phyloP scores from a whole-genome alignment of 2,888 invertebrate genomes.

The Lithophane leautieri region DNA sequence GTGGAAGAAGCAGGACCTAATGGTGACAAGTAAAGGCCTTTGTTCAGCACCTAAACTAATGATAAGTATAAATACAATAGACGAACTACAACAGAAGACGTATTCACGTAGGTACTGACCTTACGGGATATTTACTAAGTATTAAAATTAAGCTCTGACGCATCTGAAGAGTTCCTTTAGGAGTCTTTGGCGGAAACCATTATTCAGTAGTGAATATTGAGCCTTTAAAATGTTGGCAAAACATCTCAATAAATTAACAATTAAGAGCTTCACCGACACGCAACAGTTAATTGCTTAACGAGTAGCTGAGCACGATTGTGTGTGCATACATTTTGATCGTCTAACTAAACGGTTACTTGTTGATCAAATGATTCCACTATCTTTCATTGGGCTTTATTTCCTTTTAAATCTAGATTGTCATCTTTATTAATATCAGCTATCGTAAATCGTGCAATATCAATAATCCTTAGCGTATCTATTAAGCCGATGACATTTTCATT shows the following conservation, averaged over 20 bases:
- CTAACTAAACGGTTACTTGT: conserved; percentile 22
- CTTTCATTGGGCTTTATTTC: conserved; percentile 2
- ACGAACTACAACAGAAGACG: not conserved
- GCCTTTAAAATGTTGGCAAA: conserved; percentile 21
- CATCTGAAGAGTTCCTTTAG: not conserved
- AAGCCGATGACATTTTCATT: conserved; percentile 89
- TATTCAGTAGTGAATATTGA: conserved; percentile 7
- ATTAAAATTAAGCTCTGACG: not conserved
- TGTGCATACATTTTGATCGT: not conserved
- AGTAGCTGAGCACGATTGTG: conserved; percentile 25
- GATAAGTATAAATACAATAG: not conserved
- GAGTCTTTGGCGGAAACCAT: not conserved
- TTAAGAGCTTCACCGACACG: conserved; percentile 54
- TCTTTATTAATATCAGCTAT: conserved; percentile 67
- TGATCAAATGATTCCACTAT: conserved; percentile 4
- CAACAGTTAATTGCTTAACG: conserved; percentile 34
- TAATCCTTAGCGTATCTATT: conserved; percentile 86
- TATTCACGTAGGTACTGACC: not conserved
- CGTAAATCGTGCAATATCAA: conserved; percentile 81
- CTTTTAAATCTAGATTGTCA: conserved; percentile 11
- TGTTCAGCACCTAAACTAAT: not conserved
- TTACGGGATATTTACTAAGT: not conserved
- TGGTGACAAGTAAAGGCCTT: no score
- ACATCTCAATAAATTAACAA: conserved; percentile 55
- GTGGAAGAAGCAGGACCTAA: not conserved